These are phyloP conservation scores for Limanda limanda DNA, from an alignment of 2,113 vertebrate species.

Conservation along the genomic window DNA sequence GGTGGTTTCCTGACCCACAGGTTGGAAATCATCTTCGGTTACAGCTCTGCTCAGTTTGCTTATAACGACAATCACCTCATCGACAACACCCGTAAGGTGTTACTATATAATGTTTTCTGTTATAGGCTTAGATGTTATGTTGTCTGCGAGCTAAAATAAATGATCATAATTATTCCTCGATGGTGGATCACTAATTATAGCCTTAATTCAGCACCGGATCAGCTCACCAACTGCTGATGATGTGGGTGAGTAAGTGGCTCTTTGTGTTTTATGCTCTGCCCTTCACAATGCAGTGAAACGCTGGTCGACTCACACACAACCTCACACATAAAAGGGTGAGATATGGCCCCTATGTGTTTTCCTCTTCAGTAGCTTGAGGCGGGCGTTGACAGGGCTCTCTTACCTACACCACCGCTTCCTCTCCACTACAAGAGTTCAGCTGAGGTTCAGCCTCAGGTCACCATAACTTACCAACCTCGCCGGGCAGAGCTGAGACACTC, in stretches of 20 bases:
- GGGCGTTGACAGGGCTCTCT: constrained; percentile 65
- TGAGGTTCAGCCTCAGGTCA: constrained; percentile 64
- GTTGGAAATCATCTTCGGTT: no score
- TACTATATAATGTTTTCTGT: neutral
- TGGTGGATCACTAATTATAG: neutral
- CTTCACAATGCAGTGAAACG: constrained; percentile 24
- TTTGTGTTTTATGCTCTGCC: constrained; percentile 19
- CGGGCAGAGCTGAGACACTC: constrained; percentile 25
- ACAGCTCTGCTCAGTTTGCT: no score
- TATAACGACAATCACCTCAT: no score
- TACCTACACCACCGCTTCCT: constrained; percentile 28
- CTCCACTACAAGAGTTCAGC: constrained; percentile 51
- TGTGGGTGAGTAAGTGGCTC: neutral
- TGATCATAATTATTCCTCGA: neutral
- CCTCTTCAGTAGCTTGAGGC: constrained; percentile 41
- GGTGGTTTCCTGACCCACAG: no score
- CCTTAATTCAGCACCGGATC: constrained; percentile 7
- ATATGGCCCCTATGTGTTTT: constrained; percentile 52
- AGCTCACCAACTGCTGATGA: constrained; percentile 1
- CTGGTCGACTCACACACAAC: constrained; percentile 15
- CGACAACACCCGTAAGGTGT: no score
- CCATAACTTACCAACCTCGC: constrained; percentile 14
- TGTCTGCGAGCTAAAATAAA: neutral
- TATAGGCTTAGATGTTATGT: neutral
- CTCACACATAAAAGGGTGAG: constrained; percentile 58